These are phyloP conservation scores for Dryoscopus gambensis DNA, from an alignment of 2,113 vertebrate genomes.

Conservation along the genomic window DNA sequence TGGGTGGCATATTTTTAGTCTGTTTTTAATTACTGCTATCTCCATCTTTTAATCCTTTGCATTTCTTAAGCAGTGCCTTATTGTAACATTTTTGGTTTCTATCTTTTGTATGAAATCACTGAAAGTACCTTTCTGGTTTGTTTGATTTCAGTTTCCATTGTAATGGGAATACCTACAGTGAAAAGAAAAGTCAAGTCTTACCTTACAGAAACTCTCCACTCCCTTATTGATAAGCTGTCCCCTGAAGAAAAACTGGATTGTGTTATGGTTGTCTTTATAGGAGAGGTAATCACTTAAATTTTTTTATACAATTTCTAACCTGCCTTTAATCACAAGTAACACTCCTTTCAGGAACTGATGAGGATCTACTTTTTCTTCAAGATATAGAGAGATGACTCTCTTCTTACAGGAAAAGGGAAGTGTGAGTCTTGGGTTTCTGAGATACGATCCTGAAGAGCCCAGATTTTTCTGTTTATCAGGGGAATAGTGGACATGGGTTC, in stretches of 20 bases:
- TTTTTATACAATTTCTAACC: background rate
- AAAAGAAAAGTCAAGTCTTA: conserved; percentile 98
- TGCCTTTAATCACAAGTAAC: background rate
- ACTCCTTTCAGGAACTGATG: background rate
- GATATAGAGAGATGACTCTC: background rate
- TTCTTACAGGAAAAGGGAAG: background rate
- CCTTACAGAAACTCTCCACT: conserved; percentile 93
- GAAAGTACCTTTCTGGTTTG: conserved; percentile 20
- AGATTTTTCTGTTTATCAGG: background rate
- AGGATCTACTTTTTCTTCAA: background rate
- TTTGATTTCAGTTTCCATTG: conserved; percentile 88
- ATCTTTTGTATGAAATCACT: background rate
- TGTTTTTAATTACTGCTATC: background rate
- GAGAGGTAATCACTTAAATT: conserved; percentile 83
- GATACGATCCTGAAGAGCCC: background rate
- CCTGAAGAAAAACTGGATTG: conserved; percentile 95
- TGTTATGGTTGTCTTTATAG: conserved; percentile 93
- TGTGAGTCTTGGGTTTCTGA: background rate
- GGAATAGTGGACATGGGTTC: background rate
- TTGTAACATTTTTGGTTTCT: background rate
- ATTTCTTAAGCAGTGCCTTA: background rate
- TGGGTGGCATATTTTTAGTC: background rate
- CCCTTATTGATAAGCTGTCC: conserved; percentile 93
- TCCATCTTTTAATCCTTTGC: background rate
- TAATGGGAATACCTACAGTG: conserved; percentile 98